Evolutionary conservation across 2,797 vertebrate species (phyloP), one percentile per base, ranked within the genome.

Genomic region (Lithobates sylvaticus): DNA sequence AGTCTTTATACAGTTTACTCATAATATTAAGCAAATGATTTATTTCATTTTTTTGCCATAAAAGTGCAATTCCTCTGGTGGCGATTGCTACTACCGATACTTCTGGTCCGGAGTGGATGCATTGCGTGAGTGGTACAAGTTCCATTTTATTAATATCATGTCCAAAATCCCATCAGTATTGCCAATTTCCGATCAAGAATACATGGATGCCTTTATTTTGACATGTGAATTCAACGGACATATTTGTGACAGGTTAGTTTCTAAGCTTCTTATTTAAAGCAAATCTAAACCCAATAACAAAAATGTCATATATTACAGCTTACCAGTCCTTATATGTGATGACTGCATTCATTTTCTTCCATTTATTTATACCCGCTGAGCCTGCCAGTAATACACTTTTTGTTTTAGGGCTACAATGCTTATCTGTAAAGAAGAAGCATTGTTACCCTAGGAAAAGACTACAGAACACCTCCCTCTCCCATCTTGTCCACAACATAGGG

Each of bases 61-160:
- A 67, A 86, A 94, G 95, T 93, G 94, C 47, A 90, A 94, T 47
- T 87, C 86, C 61, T 89, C 91, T 0, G 92, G 93, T 0, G 88
- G 85, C 0, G 90, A 89, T 36, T 95, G 95, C 85, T 92, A 92
- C 86, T 89, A 84, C 88, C 90, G 89, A 13, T 74, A 83, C 1
- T 92, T 89, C 5, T 81, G 88, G 0, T 94, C 92, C 0, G 92
- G 92, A 0, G 82, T 92, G 83, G 86, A 85, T 0, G 93, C 94
- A 0, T 8, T 92, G 2, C 90, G 67, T 0, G 91, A 93, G 15
- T 93, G 94, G 93, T 95, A 93, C 88, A 86, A 68, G 65, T 93
- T 94, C 79, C 94, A 93, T 81, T 93, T 92, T 68, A 70, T 93
- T 83, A 91, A 93, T 18, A 85, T 93, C 78, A 92, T 93, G 91